These are phyloP conservation scores for Opisthograptis luteolata DNA, from an alignment of 2,888 invertebrate genomes.

Conservation along the genomic window DNA sequence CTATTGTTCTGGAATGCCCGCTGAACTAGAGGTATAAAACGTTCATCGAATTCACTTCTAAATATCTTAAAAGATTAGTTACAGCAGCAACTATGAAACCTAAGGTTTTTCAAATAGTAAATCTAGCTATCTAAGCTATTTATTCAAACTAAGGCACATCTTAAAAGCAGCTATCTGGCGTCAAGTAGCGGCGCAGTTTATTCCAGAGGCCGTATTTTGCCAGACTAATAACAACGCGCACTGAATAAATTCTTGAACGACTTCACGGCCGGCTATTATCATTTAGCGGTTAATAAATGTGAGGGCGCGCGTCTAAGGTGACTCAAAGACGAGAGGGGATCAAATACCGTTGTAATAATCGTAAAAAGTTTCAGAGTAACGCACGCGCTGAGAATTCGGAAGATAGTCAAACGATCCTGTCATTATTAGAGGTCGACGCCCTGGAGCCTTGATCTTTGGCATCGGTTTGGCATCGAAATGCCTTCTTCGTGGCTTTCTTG, in stretches of 20 bases:
- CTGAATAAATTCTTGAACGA: slow-evolving; percentile 66
- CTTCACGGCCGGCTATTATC: slow-evolving; percentile 68
- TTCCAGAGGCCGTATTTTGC: slow-evolving; percentile 7
- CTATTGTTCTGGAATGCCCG: too few relatives aligned
- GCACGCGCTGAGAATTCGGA: slow-evolving; percentile 72
- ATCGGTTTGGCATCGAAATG: slow-evolving; percentile 15
- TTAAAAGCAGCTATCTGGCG: neutral
- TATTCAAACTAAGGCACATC: neutral
- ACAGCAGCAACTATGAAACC: too few relatives aligned
- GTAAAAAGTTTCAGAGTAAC: slow-evolving; percentile 77
- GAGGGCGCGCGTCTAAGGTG: slow-evolving; percentile 67
- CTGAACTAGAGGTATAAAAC: too few relatives aligned
- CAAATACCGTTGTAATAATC: slow-evolving; percentile 78
- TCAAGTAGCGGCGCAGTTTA: neutral
- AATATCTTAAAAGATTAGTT: too few relatives aligned
- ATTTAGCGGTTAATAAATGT: slow-evolving; percentile 78
- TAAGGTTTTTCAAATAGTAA: too few relatives aligned
- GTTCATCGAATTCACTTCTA: too few relatives aligned
- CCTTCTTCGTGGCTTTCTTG: slow-evolving; percentile 6
- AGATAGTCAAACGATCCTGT: slow-evolving; percentile 65
- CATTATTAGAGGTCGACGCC: slow-evolving; percentile 48
- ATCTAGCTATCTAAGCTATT: neutral
- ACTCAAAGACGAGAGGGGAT: slow-evolving; percentile 63
- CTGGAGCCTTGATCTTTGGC: slow-evolving; percentile 19
- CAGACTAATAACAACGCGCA: slow-evolving; percentile 48